These are phyloP conservation scores for Odobenus rosmarus DNA, from an alignment of 2,113 vertebrate species.

Conservation along the genomic window DNA sequence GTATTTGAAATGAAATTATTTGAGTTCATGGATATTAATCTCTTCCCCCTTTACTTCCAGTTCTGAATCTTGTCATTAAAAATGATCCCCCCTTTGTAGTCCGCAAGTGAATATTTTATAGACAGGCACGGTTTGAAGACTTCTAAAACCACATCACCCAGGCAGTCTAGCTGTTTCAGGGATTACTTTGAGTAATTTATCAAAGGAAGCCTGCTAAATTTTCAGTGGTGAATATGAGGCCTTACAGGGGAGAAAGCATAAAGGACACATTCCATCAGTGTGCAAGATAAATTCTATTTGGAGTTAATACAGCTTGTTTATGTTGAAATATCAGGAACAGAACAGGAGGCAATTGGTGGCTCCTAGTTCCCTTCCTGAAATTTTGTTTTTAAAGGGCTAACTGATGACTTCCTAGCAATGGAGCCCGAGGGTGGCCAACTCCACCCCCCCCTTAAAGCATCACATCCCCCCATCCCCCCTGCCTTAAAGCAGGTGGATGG, in stretches of 20 bases:
- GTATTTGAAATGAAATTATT: slow-evolving; percentile 84
- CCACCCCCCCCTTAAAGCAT: slow-evolving; percentile 48
- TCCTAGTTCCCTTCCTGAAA: slow-evolving; percentile 46
- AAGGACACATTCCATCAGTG: slow-evolving; percentile 77
- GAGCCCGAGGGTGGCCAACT: slow-evolving; percentile 44
- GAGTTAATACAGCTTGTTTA: slow-evolving; percentile 79
- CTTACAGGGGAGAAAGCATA: slow-evolving; percentile 60
- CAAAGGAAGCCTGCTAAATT: slow-evolving; percentile 85
- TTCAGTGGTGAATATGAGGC: slow-evolving; percentile 83
- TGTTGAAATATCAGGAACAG: slow-evolving; percentile 69
- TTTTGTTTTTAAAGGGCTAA: slow-evolving; percentile 66
- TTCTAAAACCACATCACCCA: slow-evolving; percentile 82
- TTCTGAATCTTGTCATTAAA: slow-evolving; percentile 85
- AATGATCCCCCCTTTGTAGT: slow-evolving; percentile 83
- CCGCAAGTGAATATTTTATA: slow-evolving; percentile 86
- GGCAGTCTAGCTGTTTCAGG: slow-evolving; percentile 83
- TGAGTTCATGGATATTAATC: slow-evolving; percentile 84
- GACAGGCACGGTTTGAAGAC: slow-evolving; percentile 81
- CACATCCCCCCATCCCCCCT: neutral
- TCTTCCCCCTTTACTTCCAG: slow-evolving; percentile 80
- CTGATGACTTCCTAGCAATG: slow-evolving; percentile 57
- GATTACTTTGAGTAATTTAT: slow-evolving; percentile 87
- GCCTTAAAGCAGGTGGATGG: slow-evolving; percentile 74
- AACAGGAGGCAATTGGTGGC: slow-evolving; percentile 64
- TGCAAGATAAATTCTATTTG: slow-evolving; percentile 76